Evolutionary conservation across 30 jellyfish, hydroid and myxozoan genomes (phyloP).

Genomic region (Cassiopea andromeda): DNA sequence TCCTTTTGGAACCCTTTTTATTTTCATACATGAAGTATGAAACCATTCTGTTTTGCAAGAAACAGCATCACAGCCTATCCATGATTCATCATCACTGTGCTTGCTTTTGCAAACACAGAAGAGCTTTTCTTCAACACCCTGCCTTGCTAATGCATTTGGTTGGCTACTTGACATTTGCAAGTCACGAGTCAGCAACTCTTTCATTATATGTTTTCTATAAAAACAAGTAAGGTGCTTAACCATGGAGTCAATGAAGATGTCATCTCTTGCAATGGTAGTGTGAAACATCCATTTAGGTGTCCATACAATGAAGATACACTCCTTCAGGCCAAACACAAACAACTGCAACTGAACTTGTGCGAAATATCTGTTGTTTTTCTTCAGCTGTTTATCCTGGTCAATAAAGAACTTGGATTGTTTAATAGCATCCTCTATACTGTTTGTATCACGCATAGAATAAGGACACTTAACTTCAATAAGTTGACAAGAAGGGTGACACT

Average conservation of each 20-base stretch:
- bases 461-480: too few species aligned
- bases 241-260: background rate
- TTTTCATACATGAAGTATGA: background rate
- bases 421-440: background rate
- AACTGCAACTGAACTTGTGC: constrained; percentile 21
- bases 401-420: background rate
- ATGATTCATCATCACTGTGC: background rate
- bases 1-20: too few species aligned
- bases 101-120: background rate
- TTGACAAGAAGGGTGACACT: too few species aligned
- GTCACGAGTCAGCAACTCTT: background rate
- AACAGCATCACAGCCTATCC: background rate
- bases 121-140: background rate
- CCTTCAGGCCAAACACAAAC: background rate
- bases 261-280: background rate
- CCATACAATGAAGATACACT: constrained; percentile 9
- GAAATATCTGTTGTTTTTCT: constrained; percentile 2
- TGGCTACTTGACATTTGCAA: too few species aligned
- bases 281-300: background rate
- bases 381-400: background rate
- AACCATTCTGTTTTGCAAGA: background rate
- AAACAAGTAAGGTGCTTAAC: background rate
- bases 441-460: background rate
- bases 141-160: background rate
- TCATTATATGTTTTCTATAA: too few species aligned